Percentiles rank a stretch among this genome's conserved stretches.
Conservation (phyloP, 2,113 vertebrate genomes). For the Lagopus muta region DNA sequence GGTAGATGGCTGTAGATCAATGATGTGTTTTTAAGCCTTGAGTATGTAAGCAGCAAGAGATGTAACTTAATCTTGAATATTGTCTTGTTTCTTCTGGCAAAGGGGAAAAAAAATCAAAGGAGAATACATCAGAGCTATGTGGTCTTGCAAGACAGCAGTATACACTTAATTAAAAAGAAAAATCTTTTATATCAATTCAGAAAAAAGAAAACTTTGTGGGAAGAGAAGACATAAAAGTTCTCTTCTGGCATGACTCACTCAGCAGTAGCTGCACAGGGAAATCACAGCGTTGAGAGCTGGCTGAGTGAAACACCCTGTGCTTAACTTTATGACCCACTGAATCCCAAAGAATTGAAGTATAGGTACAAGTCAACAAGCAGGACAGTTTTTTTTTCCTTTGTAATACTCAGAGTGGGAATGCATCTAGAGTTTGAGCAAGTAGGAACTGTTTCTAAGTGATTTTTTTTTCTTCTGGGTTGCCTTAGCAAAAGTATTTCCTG, state of each 20-base stretch:
- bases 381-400: not conserved
- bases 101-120: not conserved
- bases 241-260: not conserved
- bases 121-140: not conserved
- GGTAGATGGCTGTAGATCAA: not conserved
- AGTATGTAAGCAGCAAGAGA: not conserved
- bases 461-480: not conserved
- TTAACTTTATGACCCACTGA: not conserved
- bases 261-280: not conserved
- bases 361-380: not conserved
- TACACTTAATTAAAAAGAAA: not conserved
- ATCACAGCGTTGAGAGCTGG: not conserved
- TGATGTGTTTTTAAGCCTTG: not conserved
- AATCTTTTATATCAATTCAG: not conserved
- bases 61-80: slow-evolving; percentile 6
- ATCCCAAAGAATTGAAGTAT: not conserved
- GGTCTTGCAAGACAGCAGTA: not conserved
- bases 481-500: not conserved
- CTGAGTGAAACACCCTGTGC: not conserved
- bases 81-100: not conserved
- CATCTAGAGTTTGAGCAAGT: fast-evolving
- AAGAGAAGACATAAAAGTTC: not conserved
- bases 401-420: not conserved
- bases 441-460: not conserved
- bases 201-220: not conserved